A percentile compares a stretch with the other conserved stretches of the same genome.
Conservation (phyloP, 1,140 invertebrate genomes). For the Phenacoccus solenopsis region DNA sequence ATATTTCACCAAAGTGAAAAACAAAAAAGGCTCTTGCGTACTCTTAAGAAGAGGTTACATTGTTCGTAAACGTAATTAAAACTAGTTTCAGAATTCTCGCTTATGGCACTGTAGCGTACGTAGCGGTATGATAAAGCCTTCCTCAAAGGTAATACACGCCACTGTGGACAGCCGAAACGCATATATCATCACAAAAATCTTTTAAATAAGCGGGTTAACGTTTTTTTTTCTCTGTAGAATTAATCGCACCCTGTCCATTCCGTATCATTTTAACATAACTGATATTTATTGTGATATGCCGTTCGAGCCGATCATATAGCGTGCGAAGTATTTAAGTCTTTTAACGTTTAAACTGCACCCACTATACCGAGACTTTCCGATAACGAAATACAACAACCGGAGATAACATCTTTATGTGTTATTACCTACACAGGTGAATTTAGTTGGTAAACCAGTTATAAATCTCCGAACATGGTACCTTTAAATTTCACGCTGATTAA, state of each 20-base stretch:
- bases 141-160: neutral
- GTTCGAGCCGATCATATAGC: neutral
- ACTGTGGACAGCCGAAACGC: neutral
- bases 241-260: slow-evolving; percentile 1
- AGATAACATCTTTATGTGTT: neutral
- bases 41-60: neutral
- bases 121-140: neutral
- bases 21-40: neutral
- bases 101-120: neutral
- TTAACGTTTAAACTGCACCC: neutral
- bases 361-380: neutral
- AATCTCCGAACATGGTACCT: neutral
- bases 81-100: neutral
- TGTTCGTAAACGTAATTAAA: neutral
- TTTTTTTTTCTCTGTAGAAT: neutral
- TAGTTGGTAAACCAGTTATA: neutral
- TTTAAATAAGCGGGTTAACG: neutral
- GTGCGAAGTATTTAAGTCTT: neutral
- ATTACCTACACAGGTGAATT: neutral
- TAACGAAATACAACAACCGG: neutral
- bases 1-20: neutral
- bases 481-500: slow-evolving; percentile 2
- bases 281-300: neutral
- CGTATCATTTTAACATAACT: neutral
- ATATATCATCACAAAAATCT: slow-evolving; percentile 3